Evolutionary conservation across 2,113 vertebrate genomes (phyloP).

Genomic region (Apus apus): DNA sequence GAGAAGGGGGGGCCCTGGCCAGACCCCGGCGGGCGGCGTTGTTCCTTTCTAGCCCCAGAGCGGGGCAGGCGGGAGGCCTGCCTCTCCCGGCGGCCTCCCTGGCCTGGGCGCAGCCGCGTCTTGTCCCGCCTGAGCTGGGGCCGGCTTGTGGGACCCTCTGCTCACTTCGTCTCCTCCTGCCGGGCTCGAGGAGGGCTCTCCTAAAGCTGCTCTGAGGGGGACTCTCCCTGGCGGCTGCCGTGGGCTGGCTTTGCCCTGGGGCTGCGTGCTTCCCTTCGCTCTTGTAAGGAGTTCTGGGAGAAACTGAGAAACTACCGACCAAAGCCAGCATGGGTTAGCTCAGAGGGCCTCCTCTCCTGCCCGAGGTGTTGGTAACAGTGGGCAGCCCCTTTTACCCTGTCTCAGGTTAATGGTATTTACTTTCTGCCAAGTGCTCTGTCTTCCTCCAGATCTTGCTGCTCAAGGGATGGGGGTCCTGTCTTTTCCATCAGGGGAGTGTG

Average conservation of each 20-base stretch:
- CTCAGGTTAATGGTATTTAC: accelerated
- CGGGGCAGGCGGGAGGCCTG: background rate
- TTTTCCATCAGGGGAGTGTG: background rate
- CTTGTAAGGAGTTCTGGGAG: background rate
- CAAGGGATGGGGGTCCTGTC: too few species aligned
- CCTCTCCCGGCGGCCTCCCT: accelerated
- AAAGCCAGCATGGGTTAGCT: too few species aligned
- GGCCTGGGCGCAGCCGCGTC: accelerated
- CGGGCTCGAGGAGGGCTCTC: background rate
- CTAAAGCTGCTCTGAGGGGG: background rate
- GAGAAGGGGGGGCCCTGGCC: background rate
- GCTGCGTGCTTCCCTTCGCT: accelerated
- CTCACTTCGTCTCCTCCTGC: background rate
- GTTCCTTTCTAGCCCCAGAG: too few species aligned
- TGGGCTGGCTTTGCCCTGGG: background rate
- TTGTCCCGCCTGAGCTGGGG: accelerated
- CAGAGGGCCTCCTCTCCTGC: accelerated
- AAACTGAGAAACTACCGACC: background rate
- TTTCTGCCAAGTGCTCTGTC: background rate
- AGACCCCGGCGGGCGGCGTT: accelerated
- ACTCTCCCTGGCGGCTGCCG: background rate
- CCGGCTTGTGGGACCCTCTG: too few species aligned
- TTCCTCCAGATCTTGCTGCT: background rate
- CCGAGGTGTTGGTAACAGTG: accelerated
- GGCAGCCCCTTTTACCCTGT: background rate